A percentile compares a stretch with the other conserved stretches of the same genome.
Conservation (phyloP, 2,797 vertebrate species). For the Etheostoma nigrum region DNA sequence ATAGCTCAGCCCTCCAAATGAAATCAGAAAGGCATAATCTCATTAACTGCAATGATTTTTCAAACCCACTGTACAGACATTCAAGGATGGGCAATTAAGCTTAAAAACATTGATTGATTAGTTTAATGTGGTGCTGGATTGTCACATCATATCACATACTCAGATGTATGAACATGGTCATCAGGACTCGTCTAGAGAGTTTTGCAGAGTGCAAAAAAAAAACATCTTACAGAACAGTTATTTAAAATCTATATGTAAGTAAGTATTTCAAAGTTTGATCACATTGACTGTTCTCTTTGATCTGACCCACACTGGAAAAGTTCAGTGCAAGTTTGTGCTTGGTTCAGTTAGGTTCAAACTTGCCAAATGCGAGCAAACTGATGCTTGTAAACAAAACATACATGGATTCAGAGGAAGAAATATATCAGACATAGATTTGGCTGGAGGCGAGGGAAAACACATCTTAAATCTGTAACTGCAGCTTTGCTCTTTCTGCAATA, state of each 20-base stretch:
- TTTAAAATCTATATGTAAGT: conserved; percentile 4
- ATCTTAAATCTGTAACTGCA: not conserved
- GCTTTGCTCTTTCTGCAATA: not conserved
- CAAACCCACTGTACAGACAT: conserved; percentile 37
- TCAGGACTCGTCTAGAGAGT: not conserved
- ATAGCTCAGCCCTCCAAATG: conserved; percentile 34
- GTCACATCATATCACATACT: conserved; percentile 21
- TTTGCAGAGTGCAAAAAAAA: not conserved
- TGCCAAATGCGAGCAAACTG: not conserved
- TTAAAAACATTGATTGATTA: conserved; percentile 62
- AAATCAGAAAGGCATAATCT: conserved; percentile 65
- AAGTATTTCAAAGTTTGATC: not conserved
- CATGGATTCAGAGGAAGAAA: not conserved
- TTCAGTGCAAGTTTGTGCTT: not conserved
- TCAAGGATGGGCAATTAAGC: conserved; percentile 51
- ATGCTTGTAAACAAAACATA: not conserved
- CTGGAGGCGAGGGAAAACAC: not conserved
- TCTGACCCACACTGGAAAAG: conserved; percentile 7
- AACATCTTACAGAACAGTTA: not conserved
- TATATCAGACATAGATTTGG: not conserved
- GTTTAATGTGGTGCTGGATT: conserved; percentile 36
- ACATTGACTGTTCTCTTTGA: conserved; percentile 14
- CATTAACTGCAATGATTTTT: conserved; percentile 63
- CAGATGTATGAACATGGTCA: conserved; percentile 23
- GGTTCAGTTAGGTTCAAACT: not conserved